Percentiles rank a stretch among this genome's conserved stretches.
These are phyloP conservation scores for Rotaria sp. DNA, from an alignment of 2,888 invertebrate species.

Conservation along the genomic window DNA sequence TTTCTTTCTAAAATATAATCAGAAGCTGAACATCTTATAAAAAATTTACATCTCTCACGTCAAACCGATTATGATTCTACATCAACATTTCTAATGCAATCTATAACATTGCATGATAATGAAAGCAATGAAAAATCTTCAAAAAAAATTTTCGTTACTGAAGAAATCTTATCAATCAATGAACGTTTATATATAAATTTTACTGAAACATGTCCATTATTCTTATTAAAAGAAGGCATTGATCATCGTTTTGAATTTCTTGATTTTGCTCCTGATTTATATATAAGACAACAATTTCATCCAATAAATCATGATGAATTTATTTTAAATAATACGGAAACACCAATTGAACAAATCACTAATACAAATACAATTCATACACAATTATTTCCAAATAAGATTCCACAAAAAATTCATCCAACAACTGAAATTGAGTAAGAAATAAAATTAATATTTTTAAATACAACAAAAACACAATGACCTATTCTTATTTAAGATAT, in stretches of 20 bases:
- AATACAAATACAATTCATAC: no score
- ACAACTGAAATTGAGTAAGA: neutral
- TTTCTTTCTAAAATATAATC: neutral
- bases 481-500: neutral
- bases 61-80: neutral
- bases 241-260: constrained; percentile 25
- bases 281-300: neutral
- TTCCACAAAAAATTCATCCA: neutral
- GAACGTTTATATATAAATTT: neutral
- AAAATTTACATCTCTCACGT: neutral
- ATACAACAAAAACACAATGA: neutral
- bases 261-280: constrained; percentile 6
- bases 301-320: neutral
- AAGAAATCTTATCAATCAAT: neutral
- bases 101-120: neutral
- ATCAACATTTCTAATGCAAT: neutral
- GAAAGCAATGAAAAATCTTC: no score
- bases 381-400: neutral
- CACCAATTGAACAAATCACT: neutral
- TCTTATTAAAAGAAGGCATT: constrained; percentile 15
- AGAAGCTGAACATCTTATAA: neutral
- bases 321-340: neutral
- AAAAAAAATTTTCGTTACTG: neutral
- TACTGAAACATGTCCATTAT: constrained; percentile 2
- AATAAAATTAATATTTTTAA: neutral